Evolutionary conservation across 2,113 vertebrate genomes (phyloP), one percentile per base, ranked within the genome.

Genomic region (Carlito syrichta): DNA sequence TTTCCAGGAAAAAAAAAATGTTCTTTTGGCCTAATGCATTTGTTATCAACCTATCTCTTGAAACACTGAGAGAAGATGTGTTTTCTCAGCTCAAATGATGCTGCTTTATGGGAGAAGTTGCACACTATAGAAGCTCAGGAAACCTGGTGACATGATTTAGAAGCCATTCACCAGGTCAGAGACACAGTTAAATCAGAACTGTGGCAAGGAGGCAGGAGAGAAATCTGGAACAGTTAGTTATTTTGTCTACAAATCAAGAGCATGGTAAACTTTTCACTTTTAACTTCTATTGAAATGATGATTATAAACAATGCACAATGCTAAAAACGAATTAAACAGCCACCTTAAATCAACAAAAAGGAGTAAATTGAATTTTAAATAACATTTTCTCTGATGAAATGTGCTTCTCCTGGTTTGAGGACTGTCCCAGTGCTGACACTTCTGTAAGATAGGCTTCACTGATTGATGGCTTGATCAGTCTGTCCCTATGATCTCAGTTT

Each of bases 311-410:
- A 84, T 66, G 50, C 78, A 40, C 25, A 79, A 9, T 97, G 96
- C 40, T 95, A 98, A 94, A 98, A 97, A 97, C 77, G 60, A 98
- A 98, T 97, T 98, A 98, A 98, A 96, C 8, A 95, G 17, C 63
- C 91, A 63, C 54, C 40, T 14, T 98, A 97, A 97, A 98, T 98
- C 91, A 98, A 93, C 88, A 93, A 91, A 35, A 94, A 16, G 66
- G 50, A 2, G 20, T 20, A 89, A 91, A 97, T 78, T 58, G 35
- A 96, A 95, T 97, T 97, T 97, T 78, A 97, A 94, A 38, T 56
- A 96, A 54, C 45, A 88, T 95, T 91, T 32, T 0, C 76, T 94
- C 0, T 5, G 45, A 71, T 43, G 9, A n/a, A 58, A 77, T 32
- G 52, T 74, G 23, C 48, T 95, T 94, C 52, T 87, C 50, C 38